Conservation (phyloP, 2,113 vertebrate species). For the Laterallus jamaicensis region DNA sequence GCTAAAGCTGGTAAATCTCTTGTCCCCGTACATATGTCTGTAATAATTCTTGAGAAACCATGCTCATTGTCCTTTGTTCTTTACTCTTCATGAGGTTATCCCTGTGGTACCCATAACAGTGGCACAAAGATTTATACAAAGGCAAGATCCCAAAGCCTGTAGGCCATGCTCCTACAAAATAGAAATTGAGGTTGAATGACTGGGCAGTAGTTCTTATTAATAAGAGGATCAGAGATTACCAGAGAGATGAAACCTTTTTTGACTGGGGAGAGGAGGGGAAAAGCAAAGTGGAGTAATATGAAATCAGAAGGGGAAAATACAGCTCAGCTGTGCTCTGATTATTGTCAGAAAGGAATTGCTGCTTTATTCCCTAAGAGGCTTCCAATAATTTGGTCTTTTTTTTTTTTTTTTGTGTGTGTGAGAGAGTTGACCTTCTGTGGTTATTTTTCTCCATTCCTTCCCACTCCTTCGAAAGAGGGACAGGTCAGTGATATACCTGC, state of each 20-base stretch:
- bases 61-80: neutral
- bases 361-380: neutral
- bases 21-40: neutral
- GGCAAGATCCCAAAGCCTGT: neutral
- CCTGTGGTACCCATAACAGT: neutral
- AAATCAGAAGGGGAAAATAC: neutral
- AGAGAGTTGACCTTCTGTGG: neutral
- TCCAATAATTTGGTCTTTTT: neutral
- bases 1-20: neutral
- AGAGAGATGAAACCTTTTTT: neutral
- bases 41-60: neutral
- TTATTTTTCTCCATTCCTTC: neutral
- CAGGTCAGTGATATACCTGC: neutral
- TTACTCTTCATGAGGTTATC: neutral
- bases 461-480: neutral
- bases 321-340: neutral
- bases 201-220: neutral
- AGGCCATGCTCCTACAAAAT: neutral
- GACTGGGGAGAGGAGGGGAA: neutral
- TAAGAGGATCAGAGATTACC: neutral
- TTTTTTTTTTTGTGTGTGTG: neutral
- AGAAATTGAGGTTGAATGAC: neutral
- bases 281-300: neutral
- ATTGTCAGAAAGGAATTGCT: neutral
- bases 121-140: neutral